Percentiles rank a stretch among this genome's conserved stretches.
phyloP scores from a whole-genome alignment of 30 jellyfish, hydroid and myxozoan genomes.

The Hydractinia echinata region DNA sequence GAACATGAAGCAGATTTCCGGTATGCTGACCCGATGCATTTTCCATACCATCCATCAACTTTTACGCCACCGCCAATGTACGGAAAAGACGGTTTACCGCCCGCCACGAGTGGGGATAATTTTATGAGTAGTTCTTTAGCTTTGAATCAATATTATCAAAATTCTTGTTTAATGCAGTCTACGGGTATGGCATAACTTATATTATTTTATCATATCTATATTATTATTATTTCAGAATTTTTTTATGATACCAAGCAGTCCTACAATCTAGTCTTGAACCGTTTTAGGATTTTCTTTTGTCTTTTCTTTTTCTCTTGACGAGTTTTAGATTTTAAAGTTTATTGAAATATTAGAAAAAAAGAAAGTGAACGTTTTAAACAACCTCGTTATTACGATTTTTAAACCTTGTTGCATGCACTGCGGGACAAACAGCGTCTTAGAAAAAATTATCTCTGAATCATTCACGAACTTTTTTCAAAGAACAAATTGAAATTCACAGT shows the following conservation, averaged over 20 bases:
- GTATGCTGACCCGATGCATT: conserved; percentile 96
- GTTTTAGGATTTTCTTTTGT: not conserved
- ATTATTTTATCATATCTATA: not conserved
- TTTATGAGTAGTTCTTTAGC: conserved; percentile 64
- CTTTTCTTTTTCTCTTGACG: not conserved
- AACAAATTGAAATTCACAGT: too few species aligned
- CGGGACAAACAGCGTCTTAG: too few species aligned
- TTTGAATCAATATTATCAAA: conserved; percentile 91
- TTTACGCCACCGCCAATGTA: conserved; percentile 91
- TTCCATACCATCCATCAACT: conserved; percentile 94
- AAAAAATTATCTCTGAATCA: too few species aligned
- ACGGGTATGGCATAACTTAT: conserved; percentile 26
- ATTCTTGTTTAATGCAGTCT: conserved; percentile 67
- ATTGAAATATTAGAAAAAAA: too few species aligned
- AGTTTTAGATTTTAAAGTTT: not conserved
- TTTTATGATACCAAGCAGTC: not conserved
- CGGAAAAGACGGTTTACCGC: conserved; percentile 78
- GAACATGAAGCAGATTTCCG: conserved; percentile 99
- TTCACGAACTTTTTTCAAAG: too few species aligned
- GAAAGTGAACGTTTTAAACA: too few species aligned
- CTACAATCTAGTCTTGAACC: not conserved
- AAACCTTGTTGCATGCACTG: too few species aligned
- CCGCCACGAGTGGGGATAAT: conserved; percentile 78
- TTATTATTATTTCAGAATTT: not conserved
- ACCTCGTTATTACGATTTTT: too few species aligned